Evolutionary conservation across 2,797 vertebrate species (phyloP).

Genomic region (Mus minutoides): DNA sequence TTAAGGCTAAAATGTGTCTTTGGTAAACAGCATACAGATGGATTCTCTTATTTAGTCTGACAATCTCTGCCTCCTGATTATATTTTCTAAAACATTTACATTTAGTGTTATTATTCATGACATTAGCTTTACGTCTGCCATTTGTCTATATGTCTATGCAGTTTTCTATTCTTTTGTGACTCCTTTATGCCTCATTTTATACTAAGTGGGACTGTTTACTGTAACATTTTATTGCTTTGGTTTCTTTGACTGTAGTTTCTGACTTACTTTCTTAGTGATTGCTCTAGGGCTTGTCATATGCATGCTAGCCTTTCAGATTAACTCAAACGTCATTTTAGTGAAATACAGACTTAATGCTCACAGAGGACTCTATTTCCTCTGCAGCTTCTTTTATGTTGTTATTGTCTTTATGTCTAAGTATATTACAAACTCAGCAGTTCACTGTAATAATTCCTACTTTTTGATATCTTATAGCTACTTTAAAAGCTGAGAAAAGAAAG

Average conservation of each 20-base stretch:
- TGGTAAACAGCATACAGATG: neutral
- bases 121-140: neutral
- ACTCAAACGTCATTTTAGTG: neutral
- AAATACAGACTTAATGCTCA: neutral
- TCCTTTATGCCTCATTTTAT: neutral
- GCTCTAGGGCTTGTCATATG: neutral
- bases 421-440: neutral
- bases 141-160: neutral
- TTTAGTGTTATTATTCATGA: neutral
- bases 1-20: neutral
- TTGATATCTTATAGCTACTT: neutral
- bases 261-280: neutral
- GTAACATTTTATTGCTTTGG: neutral
- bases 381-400: neutral
- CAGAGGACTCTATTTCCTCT: neutral
- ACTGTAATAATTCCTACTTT: neutral
- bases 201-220: neutral
- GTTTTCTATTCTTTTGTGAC: neutral
- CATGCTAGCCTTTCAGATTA: neutral
- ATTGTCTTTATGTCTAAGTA: neutral
- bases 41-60: neutral
- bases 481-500: neutral
- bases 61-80: neutral
- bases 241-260: neutral
- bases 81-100: constrained; percentile 15